Evolutionary conservation across 37 sponge, comb jelly and placozoan species (phyloP), one percentile per base, ranked within the genome.

Genomic region (Haliclona indistincta): DNA sequence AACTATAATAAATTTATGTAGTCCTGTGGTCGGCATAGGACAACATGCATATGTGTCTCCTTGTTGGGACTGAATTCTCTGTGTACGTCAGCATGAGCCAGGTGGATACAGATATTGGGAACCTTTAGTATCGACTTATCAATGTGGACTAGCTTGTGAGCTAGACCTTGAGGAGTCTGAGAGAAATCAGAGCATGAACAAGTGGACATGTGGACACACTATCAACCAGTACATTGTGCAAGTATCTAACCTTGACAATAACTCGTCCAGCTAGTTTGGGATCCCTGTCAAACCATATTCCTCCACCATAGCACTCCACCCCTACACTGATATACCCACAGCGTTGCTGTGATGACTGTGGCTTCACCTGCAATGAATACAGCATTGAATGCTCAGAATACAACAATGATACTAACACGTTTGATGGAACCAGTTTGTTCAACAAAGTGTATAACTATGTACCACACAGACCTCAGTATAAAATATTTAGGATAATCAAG

Each of bases 201-300:
- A n/a, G n/a, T n/a, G n/a, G n/a, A n/a, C n/a, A n/a, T n/a, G n/a
- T n/a, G n/a, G n/a, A n/a, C n/a, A n/a, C n/a, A n/a, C n/a, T n/a
- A n/a, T n/a, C n/a, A n/a, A n/a, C n/a, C n/a, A n/a, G n/a, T n/a
- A n/a, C n/a, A n/a, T n/a, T n/a, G n/a, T 37, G 30, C 10, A 29
- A n/a, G 13, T 34, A 22, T 4, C 68, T 70, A 38, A 87, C 95
- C 85, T 80, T 87, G 42, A 44, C 22, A 17, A 95, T 76, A 28
- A 88, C 95, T 43, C 91, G 64, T 26, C 98, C 98, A 60, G 98
- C 98, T 36, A 97, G 30, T 55, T 86, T 97, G 25, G 94, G 80
- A 52, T 97, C 98, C 25, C 98, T 71, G 74, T 97, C 98, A 75
- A 97, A 94, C 98, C 98, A 97, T 23, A 97, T 91, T 0, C 98